These are phyloP conservation scores for Trachelus stipa DNA, from an alignment of 2,888 invertebrate species.

Conservation along the genomic window DNA sequence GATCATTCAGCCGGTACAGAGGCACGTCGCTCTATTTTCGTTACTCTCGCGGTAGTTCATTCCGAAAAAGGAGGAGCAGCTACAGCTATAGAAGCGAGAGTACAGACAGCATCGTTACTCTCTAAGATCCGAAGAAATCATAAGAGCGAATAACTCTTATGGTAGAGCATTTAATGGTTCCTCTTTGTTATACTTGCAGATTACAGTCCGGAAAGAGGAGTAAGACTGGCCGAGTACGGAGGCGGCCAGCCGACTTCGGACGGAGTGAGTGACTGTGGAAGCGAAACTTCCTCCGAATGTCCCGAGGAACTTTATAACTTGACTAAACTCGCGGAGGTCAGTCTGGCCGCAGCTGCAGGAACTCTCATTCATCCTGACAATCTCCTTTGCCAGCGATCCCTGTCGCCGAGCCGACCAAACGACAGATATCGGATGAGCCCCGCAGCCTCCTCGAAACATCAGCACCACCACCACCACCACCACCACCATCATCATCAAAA, in stretches of 20 bases:
- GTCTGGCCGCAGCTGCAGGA: slow-evolving; percentile 74
- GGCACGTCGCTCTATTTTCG: slow-evolving; percentile 57
- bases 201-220: slow-evolving; percentile 56
- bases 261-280: slow-evolving; percentile 64
- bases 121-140: too few relatives aligned
- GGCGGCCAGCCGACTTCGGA: slow-evolving; percentile 61
- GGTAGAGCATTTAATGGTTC: background rate
- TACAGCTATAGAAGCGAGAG: too few relatives aligned
- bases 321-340: slow-evolving; percentile 80
- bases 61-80: slow-evolving; percentile 45
- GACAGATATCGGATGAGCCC: slow-evolving; percentile 1
- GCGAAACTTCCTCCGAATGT: slow-evolving; percentile 63
- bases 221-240: slow-evolving; percentile 56
- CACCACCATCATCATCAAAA: slow-evolving; percentile 11
- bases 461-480: slow-evolving; percentile 19
- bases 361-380: slow-evolving; percentile 67
- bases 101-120: too few relatives aligned
- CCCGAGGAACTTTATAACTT: slow-evolving; percentile 80
- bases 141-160: too few relatives aligned
- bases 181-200: slow-evolving; percentile 35
- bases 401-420: slow-evolving; percentile 34
- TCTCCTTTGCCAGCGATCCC: slow-evolving; percentile 48
- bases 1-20: slow-evolving; percentile 20
- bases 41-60: slow-evolving; percentile 37
- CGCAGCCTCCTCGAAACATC: slow-evolving; percentile 17